phyloP scores from a whole-genome alignment of 2,113 vertebrate species.

The Paradisaea rubra region DNA sequence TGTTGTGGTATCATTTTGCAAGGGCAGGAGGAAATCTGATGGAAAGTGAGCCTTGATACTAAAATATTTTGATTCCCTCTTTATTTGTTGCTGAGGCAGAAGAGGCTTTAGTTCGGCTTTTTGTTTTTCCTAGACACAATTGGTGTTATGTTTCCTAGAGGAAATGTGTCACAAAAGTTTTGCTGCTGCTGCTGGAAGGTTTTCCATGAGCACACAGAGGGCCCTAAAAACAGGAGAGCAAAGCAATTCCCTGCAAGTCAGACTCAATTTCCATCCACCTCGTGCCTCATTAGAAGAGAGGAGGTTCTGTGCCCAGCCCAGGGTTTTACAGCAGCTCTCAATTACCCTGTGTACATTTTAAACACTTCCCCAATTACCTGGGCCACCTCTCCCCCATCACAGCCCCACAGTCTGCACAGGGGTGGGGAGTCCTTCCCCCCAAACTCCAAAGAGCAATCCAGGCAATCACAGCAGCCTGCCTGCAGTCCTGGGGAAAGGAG shows the following conservation, averaged over 20 bases:
- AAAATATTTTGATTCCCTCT: neutral
- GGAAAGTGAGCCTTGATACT: neutral
- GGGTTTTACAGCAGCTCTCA: neutral
- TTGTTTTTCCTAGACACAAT: neutral
- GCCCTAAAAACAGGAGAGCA: neutral
- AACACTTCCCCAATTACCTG: conserved; percentile 15
- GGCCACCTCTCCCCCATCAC: neutral
- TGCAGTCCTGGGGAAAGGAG: neutral
- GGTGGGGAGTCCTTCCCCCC: neutral
- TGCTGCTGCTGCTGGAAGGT: neutral
- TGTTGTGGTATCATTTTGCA: neutral
- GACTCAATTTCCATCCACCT: neutral
- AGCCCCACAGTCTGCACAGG: rapidly evolving
- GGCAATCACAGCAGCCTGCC: neutral
- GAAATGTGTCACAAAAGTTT: neutral
- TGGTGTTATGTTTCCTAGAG: neutral
- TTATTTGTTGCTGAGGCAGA: neutral
- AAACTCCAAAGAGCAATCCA: neutral
- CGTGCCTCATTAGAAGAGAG: neutral
- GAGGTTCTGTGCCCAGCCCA: neutral
- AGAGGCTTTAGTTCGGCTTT: neutral
- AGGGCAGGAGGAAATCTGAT: neutral
- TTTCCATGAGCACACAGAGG: neutral
- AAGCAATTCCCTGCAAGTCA: neutral
- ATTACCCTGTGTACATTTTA: neutral